Evolutionary conservation across 1,140 invertebrate species (phyloP).

Genomic region (Drosophila pruinosa): DNA sequence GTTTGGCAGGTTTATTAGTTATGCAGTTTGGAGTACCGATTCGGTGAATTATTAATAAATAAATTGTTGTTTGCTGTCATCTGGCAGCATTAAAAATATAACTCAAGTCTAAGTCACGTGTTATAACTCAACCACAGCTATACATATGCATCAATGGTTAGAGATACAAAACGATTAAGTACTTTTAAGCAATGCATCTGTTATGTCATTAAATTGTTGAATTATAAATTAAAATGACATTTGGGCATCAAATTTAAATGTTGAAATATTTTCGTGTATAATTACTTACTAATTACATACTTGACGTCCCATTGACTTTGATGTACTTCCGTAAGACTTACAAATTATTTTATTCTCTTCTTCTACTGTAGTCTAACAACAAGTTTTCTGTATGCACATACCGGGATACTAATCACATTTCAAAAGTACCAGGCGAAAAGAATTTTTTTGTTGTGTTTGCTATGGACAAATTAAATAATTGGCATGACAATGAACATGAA

Average conservation of each 20-base stretch:
- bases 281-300: conserved; percentile 10
- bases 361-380: not conserved
- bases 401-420: conserved; percentile 56
- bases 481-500: conserved; percentile 75
- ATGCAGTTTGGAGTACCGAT: conserved; percentile 59
- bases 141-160: not conserved
- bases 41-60: conserved; percentile 72
- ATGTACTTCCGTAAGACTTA: conserved; percentile 14
- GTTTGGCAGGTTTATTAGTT: conserved; percentile 73
- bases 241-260: conserved; percentile 10
- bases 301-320: conserved; percentile 17
- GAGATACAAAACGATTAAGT: not conserved
- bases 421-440: conserved; percentile 7
- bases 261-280: not conserved
- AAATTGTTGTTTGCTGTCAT: conserved; percentile 23
- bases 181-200: not conserved
- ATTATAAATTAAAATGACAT: too few relatives aligned
- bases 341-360: conserved; percentile 8
- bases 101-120: conserved; percentile 2
- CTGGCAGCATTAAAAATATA: conserved; percentile 1
- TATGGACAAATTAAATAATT: conserved; percentile 76
- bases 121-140: not conserved
- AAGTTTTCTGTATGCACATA: conserved; percentile 14
- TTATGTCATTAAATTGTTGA: too few relatives aligned
- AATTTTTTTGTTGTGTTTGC: conserved; percentile 36